Conservation (phyloP, 2,888 invertebrate genomes). For the Drosophila fungiperda region DNA sequence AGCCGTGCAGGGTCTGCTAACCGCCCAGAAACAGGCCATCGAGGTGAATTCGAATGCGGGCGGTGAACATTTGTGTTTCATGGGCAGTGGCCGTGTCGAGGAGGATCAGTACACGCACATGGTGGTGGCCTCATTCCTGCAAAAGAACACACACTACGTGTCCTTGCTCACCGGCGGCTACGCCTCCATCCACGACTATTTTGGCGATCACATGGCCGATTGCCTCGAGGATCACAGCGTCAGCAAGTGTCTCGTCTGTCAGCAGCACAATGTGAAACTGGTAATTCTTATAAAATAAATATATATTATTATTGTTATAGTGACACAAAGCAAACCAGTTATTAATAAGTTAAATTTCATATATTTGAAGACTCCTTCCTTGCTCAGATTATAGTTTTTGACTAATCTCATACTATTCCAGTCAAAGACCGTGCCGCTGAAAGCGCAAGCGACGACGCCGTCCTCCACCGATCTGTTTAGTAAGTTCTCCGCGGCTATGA, state of each 20-base stretch:
- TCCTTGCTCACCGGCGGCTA: conserved; percentile 97
- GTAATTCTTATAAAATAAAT: conserved; percentile 27
- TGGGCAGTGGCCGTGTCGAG: conserved; percentile 96
- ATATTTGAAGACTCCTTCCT: not conserved
- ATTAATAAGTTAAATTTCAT: not conserved
- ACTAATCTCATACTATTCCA: conserved; percentile 1
- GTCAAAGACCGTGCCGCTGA: conserved; percentile 53
- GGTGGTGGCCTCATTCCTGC: conserved; percentile 98
- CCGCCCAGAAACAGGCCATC: conserved; percentile 94
- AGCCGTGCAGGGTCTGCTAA: conserved; percentile 94
- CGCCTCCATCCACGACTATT: conserved; percentile 92
- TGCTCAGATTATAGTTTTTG: not conserved
- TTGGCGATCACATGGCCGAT: conserved; percentile 92
- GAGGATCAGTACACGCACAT: conserved; percentile 98
- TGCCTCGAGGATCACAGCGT: conserved; percentile 94
- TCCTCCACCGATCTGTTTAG: conserved; percentile 90
- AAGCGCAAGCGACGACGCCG: conserved; percentile 47
- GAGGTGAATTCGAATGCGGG: conserved; percentile 94
- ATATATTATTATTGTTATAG: not conserved
- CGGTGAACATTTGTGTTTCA: conserved; percentile 95
- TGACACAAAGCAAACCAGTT: not conserved
- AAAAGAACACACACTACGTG: conserved; percentile 96
- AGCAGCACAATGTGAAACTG: conserved; percentile 76
- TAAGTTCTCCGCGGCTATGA: conserved; percentile 94
- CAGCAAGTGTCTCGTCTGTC: conserved; percentile 92